phyloP scores from a whole-genome alignment of 2,888 invertebrate species.

The Andrena praecox region DNA sequence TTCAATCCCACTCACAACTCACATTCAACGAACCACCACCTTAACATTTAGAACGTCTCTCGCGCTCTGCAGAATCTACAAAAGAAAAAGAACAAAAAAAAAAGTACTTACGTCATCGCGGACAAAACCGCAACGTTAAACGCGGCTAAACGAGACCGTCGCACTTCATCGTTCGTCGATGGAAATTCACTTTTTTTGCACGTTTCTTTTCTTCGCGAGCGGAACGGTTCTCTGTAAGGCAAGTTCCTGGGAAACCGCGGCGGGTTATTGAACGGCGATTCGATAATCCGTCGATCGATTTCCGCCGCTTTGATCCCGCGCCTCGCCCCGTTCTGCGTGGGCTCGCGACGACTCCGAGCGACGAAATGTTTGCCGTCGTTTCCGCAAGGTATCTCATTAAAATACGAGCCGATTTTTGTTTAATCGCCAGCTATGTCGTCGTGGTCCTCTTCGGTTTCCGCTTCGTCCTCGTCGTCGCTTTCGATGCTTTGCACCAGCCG shows the following conservation, averaged over 20 bases:
- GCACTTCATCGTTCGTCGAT: conserved; percentile 25
- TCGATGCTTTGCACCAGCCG: conserved; percentile 80
- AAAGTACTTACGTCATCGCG: not conserved
- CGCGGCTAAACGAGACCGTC: not conserved
- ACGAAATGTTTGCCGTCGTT: conserved; percentile 33
- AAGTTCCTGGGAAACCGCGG: conserved; percentile 1
- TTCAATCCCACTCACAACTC: not conserved
- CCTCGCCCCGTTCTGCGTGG: not conserved
- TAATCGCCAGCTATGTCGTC: conserved; percentile 47
- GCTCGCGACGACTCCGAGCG: not conserved
- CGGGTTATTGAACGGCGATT: conserved; percentile 8
- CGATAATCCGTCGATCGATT: conserved; percentile 32
- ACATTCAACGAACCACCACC: not conserved
- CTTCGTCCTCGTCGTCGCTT: conserved; percentile 70
- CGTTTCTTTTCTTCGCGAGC: not conserved
- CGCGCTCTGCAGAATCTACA: not conserved
- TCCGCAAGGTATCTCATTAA: conserved; percentile 44
- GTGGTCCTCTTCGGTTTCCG: conserved; percentile 59
- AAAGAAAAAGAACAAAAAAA: too few species aligned
- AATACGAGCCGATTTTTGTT: conserved; percentile 37
- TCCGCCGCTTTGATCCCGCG: not conserved
- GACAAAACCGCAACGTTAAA: not conserved
- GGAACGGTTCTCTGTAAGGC: not conserved
- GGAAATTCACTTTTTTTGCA: not conserved
- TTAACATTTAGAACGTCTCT: not conserved